phyloP scores from a whole-genome alignment of 2,888 invertebrate species.

The Drosophila picticornis region DNA sequence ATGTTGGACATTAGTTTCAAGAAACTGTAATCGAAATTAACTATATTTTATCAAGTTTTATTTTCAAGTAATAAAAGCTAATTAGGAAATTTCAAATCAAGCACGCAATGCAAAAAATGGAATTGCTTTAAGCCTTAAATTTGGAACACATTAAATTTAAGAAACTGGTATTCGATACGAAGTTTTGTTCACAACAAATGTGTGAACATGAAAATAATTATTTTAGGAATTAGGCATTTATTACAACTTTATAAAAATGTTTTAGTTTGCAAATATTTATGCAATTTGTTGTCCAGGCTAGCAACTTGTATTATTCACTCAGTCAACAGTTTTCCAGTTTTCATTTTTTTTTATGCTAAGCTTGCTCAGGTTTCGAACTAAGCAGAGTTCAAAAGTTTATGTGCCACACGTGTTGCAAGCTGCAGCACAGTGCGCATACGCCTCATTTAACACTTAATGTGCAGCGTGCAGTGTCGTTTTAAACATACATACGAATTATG shows the following conservation, averaged over 20 bases:
- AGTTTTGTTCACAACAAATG: not conserved
- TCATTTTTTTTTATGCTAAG: not conserved
- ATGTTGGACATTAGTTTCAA: not conserved
- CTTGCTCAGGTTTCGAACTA: slow-evolving; percentile 16
- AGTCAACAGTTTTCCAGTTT: not conserved
- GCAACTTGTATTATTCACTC: not conserved
- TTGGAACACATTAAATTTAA: not conserved
- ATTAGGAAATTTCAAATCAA: not conserved
- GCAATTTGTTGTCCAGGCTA: not conserved
- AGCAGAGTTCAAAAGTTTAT: slow-evolving; percentile 15
- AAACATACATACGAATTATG: slow-evolving; percentile 18
- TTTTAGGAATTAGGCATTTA: not conserved
- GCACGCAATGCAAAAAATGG: not conserved
- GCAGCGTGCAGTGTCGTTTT: slow-evolving; percentile 50
- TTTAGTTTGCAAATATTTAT: not conserved
- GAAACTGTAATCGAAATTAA: not conserved
- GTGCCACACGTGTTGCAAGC: slow-evolving; percentile 30
- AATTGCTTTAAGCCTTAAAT: not conserved
- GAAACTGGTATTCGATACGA: not conserved
- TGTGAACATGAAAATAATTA: not conserved
- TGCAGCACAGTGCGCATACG: slow-evolving; percentile 63
- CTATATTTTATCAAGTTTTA: not conserved
- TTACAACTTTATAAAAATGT: not conserved
- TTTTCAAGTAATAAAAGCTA: too few relatives aligned
- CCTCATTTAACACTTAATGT: slow-evolving; percentile 57